These are phyloP conservation scores for Dolichomitus sp. DNA, from an alignment of 2,888 invertebrate genomes.

Conservation along the genomic window DNA sequence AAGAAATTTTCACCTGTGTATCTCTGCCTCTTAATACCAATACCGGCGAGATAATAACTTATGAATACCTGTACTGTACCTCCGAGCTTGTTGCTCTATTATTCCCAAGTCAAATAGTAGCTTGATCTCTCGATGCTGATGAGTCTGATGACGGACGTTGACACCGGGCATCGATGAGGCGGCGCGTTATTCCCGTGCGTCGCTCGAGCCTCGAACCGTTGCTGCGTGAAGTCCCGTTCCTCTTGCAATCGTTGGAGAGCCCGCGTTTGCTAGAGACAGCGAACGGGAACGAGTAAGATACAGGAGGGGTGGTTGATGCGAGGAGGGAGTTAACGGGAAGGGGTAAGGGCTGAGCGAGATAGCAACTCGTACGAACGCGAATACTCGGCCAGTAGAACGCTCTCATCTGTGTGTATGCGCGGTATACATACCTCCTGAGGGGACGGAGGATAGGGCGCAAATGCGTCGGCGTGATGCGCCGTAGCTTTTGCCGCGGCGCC, in stretches of 20 bases:
- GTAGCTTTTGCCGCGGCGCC: slow-evolving; percentile 80
- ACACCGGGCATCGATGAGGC: background rate
- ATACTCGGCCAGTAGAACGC: slow-evolving; percentile 16
- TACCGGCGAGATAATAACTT: background rate
- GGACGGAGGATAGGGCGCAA: slow-evolving; percentile 60
- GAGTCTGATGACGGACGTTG: slow-evolving; percentile 17
- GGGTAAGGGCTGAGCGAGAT: slow-evolving; percentile 44
- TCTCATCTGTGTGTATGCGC: slow-evolving; percentile 9
- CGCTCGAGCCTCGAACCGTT: slow-evolving; percentile 4
- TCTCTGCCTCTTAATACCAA: background rate
- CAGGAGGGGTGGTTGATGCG: slow-evolving; percentile 15
- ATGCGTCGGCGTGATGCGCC: slow-evolving; percentile 84
- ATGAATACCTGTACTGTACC: background rate
- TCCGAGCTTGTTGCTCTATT: background rate
- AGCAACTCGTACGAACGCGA: slow-evolving; percentile 45
- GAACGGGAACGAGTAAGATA: slow-evolving; percentile 34
- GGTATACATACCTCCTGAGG: slow-evolving; percentile 47
- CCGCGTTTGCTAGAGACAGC: slow-evolving; percentile 4
- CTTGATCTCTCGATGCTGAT: slow-evolving; percentile 15
- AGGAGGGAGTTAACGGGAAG: slow-evolving; percentile 27
- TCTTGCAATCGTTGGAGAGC: slow-evolving; percentile 1
- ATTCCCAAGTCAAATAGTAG: slow-evolving; percentile 10
- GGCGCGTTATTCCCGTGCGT: slow-evolving; percentile 3
- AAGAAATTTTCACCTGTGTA: too few species aligned
- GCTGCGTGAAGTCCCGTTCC: background rate